These are phyloP conservation scores for Mesoligia furuncula DNA, from an alignment of 2,888 invertebrate genomes.

Conservation along the genomic window DNA sequence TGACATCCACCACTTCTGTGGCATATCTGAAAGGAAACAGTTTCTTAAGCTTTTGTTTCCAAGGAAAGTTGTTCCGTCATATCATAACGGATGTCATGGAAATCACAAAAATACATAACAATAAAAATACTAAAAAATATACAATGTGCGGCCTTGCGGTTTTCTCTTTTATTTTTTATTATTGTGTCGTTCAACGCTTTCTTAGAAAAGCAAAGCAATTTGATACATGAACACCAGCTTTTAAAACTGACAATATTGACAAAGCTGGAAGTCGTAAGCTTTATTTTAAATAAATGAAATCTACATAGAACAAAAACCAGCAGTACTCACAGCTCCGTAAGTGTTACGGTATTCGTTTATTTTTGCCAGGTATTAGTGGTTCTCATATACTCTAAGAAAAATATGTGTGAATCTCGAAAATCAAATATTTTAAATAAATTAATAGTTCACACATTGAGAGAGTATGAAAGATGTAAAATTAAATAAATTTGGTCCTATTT, in stretches of 20 bases:
- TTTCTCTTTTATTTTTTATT: not conserved
- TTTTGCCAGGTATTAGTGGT: too few species aligned
- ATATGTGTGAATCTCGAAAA: not conserved
- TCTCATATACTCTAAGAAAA: not conserved
- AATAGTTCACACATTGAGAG: not conserved
- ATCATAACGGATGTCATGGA: not conserved
- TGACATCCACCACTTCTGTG: slow-evolving; percentile 91
- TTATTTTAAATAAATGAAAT: not conserved
- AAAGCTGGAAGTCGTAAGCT: not conserved
- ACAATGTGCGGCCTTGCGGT: not conserved
- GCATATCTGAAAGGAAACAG: slow-evolving; percentile 91
- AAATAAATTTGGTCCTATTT: not conserved
- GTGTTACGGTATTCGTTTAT: too few species aligned
- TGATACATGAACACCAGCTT: not conserved
- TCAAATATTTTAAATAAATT: too few species aligned
- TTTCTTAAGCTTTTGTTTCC: not conserved
- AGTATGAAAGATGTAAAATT: not conserved
- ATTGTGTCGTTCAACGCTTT: not conserved
- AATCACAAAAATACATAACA: not conserved
- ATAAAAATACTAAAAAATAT: not conserved
- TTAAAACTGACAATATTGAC: not conserved
- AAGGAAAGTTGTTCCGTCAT: not conserved
- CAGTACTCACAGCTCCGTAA: not conserved
- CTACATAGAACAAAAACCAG: not conserved
- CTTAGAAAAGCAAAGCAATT: not conserved